Evolutionary conservation across 2,888 invertebrate species (phyloP).

Genomic region (Ferdinandea cuprea): DNA sequence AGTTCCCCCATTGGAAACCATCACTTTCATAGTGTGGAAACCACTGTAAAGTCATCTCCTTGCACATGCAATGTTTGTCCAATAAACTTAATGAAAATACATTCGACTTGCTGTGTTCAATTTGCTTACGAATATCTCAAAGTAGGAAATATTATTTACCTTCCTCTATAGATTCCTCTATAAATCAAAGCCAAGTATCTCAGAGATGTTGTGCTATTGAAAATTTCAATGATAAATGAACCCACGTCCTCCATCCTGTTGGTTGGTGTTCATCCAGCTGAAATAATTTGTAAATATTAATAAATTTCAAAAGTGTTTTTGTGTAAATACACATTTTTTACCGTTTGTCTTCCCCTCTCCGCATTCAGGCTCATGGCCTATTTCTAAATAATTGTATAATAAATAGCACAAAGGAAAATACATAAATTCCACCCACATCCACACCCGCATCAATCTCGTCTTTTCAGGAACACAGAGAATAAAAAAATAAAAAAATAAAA

Average conservation of each 20-base stretch:
- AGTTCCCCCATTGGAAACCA: too few relatives aligned
- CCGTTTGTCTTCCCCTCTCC: too few relatives aligned
- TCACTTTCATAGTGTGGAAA: constrained; percentile 18
- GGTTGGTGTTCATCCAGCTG: constrained; percentile 50
- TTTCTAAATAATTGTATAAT: constrained; percentile 8
- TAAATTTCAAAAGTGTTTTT: constrained; percentile 64
- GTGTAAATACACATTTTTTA: constrained; percentile 46
- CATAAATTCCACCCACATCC: neutral
- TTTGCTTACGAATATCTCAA: constrained; percentile 42
- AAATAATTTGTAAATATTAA: constrained; percentile 71
- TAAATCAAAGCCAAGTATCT: constrained; percentile 51
- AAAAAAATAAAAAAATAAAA: constrained; percentile 1
- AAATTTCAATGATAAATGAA: constrained; percentile 65
- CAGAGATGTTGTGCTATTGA: constrained; percentile 44
- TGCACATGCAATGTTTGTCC: constrained; percentile 31
- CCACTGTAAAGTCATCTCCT: constrained; percentile 33
- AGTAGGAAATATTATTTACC: constrained; percentile 28
- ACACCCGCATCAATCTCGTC: constrained; percentile 50
- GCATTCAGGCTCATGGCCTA: neutral
- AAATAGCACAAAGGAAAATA: constrained; percentile 31
- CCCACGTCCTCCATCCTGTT: constrained; percentile 14
- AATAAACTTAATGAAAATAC: constrained; percentile 48
- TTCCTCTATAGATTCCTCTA: too few relatives aligned
- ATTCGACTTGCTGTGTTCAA: constrained; percentile 27
- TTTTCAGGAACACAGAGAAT: neutral